Conservation (phyloP, 2,113 vertebrate species). For the Montifringilla adamsi region DNA sequence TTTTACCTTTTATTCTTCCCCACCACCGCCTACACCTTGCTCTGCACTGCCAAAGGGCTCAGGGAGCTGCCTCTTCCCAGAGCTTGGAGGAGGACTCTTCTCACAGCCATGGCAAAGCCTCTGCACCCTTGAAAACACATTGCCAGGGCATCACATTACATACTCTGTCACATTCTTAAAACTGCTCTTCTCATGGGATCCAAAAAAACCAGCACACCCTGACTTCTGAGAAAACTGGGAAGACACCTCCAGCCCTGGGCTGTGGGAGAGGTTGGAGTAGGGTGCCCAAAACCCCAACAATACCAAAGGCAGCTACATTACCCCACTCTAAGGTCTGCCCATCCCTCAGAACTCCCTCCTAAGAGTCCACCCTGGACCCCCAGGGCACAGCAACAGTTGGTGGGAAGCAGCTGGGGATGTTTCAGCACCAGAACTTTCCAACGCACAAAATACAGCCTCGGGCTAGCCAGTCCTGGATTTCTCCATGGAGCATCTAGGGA, state of each 20-base stretch:
- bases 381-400: not conserved
- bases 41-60: not conserved
- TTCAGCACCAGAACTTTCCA: not conserved
- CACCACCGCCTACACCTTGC: not conserved
- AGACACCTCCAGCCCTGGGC: not conserved
- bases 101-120: not conserved
- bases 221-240: not conserved
- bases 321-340: not conserved
- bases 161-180: not conserved
- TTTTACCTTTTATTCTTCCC: not conserved
- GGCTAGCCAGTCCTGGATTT: not conserved
- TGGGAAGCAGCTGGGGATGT: not conserved
- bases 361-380: not conserved
- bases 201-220: not conserved
- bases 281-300: not conserved
- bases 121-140: not conserved
- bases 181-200: not conserved
- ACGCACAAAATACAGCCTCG: not conserved
- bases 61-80: not conserved
- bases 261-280: fast-evolving
- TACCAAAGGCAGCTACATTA: not conserved
- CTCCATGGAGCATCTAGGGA: not conserved
- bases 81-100: not conserved
- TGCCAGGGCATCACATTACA: not conserved
- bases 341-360: not conserved